Conservation (phyloP, 2,797 vertebrate genomes). For the Falco columbarius region DNA sequence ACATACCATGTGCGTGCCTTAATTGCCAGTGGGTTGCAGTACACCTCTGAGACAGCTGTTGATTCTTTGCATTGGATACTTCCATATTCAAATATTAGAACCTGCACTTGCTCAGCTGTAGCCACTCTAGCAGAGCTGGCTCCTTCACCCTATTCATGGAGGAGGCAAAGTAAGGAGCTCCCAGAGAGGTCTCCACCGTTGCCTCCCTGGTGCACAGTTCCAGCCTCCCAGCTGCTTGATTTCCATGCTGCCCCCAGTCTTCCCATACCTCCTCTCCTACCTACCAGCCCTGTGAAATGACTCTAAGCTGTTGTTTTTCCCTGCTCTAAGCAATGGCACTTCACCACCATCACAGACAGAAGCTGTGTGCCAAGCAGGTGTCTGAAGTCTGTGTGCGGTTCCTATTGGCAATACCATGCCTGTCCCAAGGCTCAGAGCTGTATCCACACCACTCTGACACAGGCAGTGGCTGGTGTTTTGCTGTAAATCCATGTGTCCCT, state of each 20-base stretch:
- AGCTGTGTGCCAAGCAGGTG: not conserved
- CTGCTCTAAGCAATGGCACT: not conserved
- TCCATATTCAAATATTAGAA: not conserved
- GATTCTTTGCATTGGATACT: not conserved
- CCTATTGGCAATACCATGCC: rapidly evolving
- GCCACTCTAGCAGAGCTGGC: not conserved
- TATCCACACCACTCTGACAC: not conserved
- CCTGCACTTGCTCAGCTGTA: not conserved
- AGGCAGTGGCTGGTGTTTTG: not conserved
- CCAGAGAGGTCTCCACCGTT: not conserved
- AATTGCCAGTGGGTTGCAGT: not conserved
- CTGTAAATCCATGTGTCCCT: rapidly evolving
- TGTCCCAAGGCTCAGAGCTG: not conserved
- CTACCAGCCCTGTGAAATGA: rapidly evolving
- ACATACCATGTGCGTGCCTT: not conserved
- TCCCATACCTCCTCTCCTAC: not conserved
- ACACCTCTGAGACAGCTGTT: not conserved
- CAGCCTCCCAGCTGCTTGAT: not conserved
- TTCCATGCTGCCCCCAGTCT: not conserved
- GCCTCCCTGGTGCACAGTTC: rapidly evolving
- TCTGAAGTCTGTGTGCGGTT: not conserved
- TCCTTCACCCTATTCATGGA: not conserved
- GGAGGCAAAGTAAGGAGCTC: not conserved
- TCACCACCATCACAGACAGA: not conserved
- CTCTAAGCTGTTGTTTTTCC: not conserved